Conservation (phyloP, 2,888 invertebrate genomes). For the Thereva nobilitata region DNA sequence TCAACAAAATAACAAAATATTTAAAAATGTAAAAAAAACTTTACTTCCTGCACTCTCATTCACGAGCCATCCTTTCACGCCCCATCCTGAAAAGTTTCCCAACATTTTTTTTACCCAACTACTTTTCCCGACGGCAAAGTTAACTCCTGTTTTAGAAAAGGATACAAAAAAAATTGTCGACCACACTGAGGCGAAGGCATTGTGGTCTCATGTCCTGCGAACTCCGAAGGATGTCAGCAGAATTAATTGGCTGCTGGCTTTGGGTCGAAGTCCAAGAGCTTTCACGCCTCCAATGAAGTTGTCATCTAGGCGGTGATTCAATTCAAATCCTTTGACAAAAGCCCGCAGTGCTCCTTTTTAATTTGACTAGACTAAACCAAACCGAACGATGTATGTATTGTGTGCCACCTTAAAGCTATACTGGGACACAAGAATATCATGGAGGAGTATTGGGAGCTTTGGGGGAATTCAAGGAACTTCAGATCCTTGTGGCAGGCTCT, state of each 20-base stretch:
- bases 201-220: constrained; percentile 9
- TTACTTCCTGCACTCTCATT: too few relatives aligned
- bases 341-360: constrained; percentile 11
- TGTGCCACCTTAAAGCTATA: constrained; percentile 18
- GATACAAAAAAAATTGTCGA: too few relatives aligned
- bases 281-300: constrained; percentile 33
- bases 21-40: too few relatives aligned
- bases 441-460: too few relatives aligned
- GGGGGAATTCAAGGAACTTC: constrained; percentile 6
- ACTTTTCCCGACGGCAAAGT: too few relatives aligned
- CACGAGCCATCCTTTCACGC: too few relatives aligned
- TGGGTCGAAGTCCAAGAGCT: constrained; percentile 13
- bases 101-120: too few relatives aligned
- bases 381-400: neutral
- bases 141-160: too few relatives aligned
- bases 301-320: constrained; percentile 30
- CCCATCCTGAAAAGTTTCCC: too few relatives aligned
- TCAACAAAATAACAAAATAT: too few relatives aligned
- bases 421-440: neutral
- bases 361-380: constrained; percentile 10
- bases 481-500: constrained; percentile 30
- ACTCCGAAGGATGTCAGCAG: neutral
- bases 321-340: constrained; percentile 16
- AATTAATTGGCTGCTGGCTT: constrained; percentile 25
- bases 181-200: neutral